These are phyloP conservation scores for Leucoraja ocellata DNA, from an alignment of 2,797 vertebrate genomes.

Conservation along the genomic window DNA sequence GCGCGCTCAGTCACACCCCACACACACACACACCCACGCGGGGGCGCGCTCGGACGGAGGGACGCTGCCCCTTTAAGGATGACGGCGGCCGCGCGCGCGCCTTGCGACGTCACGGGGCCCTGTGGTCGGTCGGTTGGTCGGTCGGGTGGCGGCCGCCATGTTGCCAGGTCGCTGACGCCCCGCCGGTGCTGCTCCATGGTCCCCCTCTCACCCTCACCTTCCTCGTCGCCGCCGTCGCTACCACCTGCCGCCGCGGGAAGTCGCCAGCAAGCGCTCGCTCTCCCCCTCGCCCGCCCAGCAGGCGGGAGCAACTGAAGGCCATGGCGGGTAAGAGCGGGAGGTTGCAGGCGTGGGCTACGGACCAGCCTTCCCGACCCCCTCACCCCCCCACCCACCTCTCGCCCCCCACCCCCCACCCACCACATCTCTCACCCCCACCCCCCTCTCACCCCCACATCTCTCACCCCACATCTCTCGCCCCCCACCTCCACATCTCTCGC, in stretches of 20 bases:
- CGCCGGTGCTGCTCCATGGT: no score
- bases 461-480: no score
- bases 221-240: neutral
- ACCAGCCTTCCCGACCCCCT: no score
- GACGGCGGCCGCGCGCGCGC: neutral
- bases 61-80: neutral
- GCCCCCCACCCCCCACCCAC: no score
- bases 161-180: neutral
- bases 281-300: neutral
- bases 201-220: neutral
- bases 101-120: neutral
- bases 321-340: slow-evolving; percentile 23
- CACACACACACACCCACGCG: no score
- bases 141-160: slow-evolving; percentile 1
- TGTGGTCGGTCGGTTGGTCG: neutral
- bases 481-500: no score
- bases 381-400: no score
- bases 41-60: neutral
- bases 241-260: neutral
- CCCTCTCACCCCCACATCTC: no score
- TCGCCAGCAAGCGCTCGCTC: neutral
- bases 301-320: neutral
- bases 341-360: no score
- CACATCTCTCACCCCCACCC: no score
- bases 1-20: no score